phyloP scores from a whole-genome alignment of 1,140 invertebrate genomes.

The Pogonognathellus flavescens region DNA sequence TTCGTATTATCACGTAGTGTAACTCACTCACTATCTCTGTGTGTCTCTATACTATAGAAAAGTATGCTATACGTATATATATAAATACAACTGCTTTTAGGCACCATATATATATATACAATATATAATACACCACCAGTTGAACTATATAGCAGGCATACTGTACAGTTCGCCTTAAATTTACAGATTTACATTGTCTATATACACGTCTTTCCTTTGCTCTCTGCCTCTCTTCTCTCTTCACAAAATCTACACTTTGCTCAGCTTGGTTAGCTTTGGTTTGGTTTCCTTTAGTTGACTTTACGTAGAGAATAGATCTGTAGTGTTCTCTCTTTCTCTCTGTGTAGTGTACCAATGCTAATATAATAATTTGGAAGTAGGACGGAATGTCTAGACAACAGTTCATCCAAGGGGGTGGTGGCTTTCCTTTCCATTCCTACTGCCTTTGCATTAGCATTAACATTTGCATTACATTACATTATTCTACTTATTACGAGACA shows the following conservation, averaged over 20 bases:
- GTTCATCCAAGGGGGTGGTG: constrained; percentile 30
- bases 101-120: not conserved
- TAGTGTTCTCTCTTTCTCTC: not conserved
- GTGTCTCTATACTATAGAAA: too few relatives aligned
- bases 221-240: not conserved
- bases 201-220: not conserved
- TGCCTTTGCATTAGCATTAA: constrained; percentile 24
- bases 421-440: constrained; percentile 32
- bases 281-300: not conserved
- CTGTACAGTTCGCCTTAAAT: too few relatives aligned
- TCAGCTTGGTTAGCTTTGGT: not conserved
- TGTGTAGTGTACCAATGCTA: constrained; percentile 28
- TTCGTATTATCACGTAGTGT: too few relatives aligned
- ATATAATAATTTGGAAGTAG: constrained; percentile 36
- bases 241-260: not conserved
- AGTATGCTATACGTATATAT: not conserved
- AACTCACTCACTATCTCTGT: too few relatives aligned
- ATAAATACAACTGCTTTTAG: not conserved
- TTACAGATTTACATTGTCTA: too few relatives aligned
- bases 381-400: constrained; percentile 39
- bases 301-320: not conserved
- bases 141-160: not conserved
- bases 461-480: constrained; percentile 4
- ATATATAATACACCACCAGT: not conserved
- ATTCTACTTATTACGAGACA: too few relatives aligned